Evolutionary conservation across 2,113 vertebrate species (phyloP).

Genomic region (Melanostigma gelatinosum): DNA sequence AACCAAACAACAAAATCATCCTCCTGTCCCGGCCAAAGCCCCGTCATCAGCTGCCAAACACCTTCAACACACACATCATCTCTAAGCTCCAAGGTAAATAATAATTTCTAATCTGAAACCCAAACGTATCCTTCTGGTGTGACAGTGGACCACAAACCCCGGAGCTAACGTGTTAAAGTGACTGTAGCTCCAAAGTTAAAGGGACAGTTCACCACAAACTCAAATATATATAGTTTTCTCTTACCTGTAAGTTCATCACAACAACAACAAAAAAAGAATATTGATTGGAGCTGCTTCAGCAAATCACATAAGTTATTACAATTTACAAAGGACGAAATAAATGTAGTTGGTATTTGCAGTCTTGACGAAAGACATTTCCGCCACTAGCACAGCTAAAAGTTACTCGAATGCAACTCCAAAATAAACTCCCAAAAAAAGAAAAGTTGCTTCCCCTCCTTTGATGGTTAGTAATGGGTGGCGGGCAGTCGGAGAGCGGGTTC

Average conservation of each 20-base stretch:
- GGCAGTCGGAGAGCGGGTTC: neutral
- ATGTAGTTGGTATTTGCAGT: neutral
- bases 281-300: neutral
- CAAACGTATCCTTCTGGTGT: conserved; percentile 9
- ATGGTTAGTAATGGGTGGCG: neutral
- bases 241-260: neutral
- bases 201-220: neutral
- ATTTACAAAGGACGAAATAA: neutral
- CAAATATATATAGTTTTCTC: too few relatives aligned
- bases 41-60: conserved; percentile 26
- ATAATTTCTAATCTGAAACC: neutral
- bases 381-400: neutral
- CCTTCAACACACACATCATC: neutral
- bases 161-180: neutral
- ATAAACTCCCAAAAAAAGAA: neutral
- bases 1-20: conserved; percentile 26
- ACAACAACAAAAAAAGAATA: neutral
- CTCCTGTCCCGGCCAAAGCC: neutral
- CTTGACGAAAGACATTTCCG: neutral
- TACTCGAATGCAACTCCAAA: neutral
- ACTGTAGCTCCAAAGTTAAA: neutral
- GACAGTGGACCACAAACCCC: neutral
- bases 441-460: neutral
- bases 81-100: neutral
- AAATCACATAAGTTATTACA: neutral